Base-by-base conservation (phyloP, 2,113 vertebrate species). In the Struthio camelus region DNA sequence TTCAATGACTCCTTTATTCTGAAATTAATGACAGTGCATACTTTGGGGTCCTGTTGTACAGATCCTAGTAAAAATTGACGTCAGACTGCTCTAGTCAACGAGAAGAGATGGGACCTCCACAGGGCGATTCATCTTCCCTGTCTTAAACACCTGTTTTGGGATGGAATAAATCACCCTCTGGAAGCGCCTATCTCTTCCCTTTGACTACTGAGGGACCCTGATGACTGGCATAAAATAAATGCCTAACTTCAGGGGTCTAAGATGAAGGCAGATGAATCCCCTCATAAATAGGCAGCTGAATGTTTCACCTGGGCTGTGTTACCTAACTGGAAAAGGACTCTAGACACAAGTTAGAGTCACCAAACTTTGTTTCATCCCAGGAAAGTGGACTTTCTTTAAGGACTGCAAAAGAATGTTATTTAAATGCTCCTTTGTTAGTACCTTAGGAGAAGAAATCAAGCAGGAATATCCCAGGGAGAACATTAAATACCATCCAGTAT, bases 1-100 rank as follows among this genome's bases (percentile, higher is more conserved):
- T 96, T 91, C 91, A 96, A 70, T 77, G 40, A 91, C 34, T 93
- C 67, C 40, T 93, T 90, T 95, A 85, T 90, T 94, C 85, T 93
- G 91, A 79, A 82, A 91, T 96, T 97, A 95, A 95, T 73, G 71
- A 80, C 79, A 73, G 85, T 94, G 79, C 70, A 73, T 85, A 66
- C 89, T 90, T 85, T 38, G 1, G 93, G 87, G 87, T 91, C 75
- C 85, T 87, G 61, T 91, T 93, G 53, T 66, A 96, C 66, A 87
- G 91, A 94, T 90, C 67, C 62, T 70, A 85, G 79, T 93, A 97
- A 91, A 44, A 95, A 96, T 90, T 70, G 2, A 58, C 71, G 93
- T 93, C 93, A 97, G 95, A 62, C 93, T 94, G 81, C 58, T 82
- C 38, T 77, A 95, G 91, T 42, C 81, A 80, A 70, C 3, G 11